Base-by-base conservation (phyloP, 2,797 vertebrate genomes). In the Kryptolebias ocellatus region DNA sequence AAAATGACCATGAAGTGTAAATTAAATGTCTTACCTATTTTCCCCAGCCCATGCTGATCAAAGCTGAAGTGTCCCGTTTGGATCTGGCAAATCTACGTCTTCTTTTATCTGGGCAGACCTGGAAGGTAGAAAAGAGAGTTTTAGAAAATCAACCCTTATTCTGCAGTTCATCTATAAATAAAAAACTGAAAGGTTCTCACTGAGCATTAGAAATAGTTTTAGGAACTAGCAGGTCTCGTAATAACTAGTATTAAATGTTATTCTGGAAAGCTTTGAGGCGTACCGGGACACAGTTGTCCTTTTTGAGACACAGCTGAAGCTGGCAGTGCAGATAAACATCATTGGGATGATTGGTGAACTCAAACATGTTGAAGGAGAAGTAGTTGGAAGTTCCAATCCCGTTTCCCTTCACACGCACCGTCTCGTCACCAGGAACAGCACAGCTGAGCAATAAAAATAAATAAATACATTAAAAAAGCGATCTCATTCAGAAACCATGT, bases 291-390 rank as follows among this genome's bases (percentile, higher is more conserved):
- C 67, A 69, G 55, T 42, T 29, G 4, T 2, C 5, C 7, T 44
- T 2, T 29, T 42, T 55, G 3, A 6, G 1, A 12, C 67, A 70
- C 52, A 62, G 52, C 6, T 50, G 29, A 2, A 70, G 24, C 29
- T 50, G 28, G 59, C 67, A 70, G 59, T 70, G 59, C 20, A 70
- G 45, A 46, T 62, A 51, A 8, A 80, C 1, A 0, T 70, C 54
- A 18, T 9, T 3, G 2, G 39, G 5, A 2, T 0, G 4, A 16
- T 46, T 45, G 8, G 18, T 8, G 58, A 80, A 75, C 54, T 67
- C 16, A 31, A 83, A 78, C 67, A 72, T 57, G 61, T 72, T 72
- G 53, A 78, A 83, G 55, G 55, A 64, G 59, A 80, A 80, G 59
- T 7, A 39, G 59, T 6, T 61, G 67, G 59, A 75, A 0, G 65